Evolutionary conservation across 2,113 vertebrate species (phyloP), one percentile per base, ranked within the genome.

Genomic region (Pitta sordida): DNA sequence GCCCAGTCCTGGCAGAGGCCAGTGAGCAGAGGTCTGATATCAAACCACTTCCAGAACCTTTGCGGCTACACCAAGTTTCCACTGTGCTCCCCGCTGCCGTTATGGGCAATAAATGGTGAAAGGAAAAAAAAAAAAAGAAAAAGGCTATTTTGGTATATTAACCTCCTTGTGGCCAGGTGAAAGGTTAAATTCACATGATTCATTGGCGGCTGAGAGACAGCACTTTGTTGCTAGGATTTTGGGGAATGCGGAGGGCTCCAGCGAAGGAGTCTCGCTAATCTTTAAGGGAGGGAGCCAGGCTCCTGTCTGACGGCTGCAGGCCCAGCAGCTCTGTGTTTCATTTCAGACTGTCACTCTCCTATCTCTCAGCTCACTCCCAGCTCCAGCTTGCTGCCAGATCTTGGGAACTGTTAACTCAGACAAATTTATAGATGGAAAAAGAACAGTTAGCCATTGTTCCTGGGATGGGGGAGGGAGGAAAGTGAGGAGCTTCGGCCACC

Each of bases 301-400:
- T 98, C 98, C 98, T 98, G 98, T 98, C 98, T 98, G 98, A 98
- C 98, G 97, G 98, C 98, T 97, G 97, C 98, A 97, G 97, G 96
- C 96, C 98, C 97, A 97, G 97, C 97, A 98, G 98, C 98, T 98
- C 98, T 96, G 97, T 98, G 98, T 98, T 98, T 98, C 98, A 98
- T 98, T 98, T 98, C 98, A 98, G 97, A 97, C 98, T 99, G 98
- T 98, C 98, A 98, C 96, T 96, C 96, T 95, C 91, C 97, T 98
- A 98, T 98, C 98, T 98, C 97, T 97, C 92, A 96, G 89, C 96
- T 97, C 96, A 95, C 97, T 97, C 95, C 96, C 87, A 91, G 92
- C 95, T 83, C 88, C 90, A 91, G 93, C 91, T 91, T 95, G 83
- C 94, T 91, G 92, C 84, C 94, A 93, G 95, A 97, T 96, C 96